A percentile compares a stretch with the other conserved stretches of the same genome.
These are phyloP conservation scores for Hanleya hanleyi DNA, from an alignment of 2,888 invertebrate species.

Conservation along the genomic window DNA sequence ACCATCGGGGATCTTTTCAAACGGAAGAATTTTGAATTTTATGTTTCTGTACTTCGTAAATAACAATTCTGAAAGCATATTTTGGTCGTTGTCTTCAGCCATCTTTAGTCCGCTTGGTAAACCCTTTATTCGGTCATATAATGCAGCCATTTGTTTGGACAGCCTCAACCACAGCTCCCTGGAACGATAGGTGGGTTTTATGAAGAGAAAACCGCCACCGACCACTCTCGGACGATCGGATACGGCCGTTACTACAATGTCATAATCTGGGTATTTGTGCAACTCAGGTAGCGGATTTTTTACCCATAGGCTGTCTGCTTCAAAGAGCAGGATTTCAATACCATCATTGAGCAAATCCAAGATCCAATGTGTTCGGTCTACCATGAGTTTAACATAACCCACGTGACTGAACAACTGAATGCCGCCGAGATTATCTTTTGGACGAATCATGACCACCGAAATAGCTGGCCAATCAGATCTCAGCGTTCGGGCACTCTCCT, in stretches of 20 bases:
- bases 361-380: conserved; percentile 45
- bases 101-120: conserved; percentile 22
- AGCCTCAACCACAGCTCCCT: conserved; percentile 46
- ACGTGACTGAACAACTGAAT: conserved; percentile 51
- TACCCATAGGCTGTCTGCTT: conserved; percentile 58
- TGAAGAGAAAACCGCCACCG: conserved; percentile 52
- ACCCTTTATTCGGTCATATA: conserved; percentile 41
- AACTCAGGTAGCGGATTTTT: conserved; percentile 48
- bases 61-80: conserved; percentile 42
- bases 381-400: conserved; percentile 54
- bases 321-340: conserved; percentile 51
- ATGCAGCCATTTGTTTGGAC: conserved; percentile 37
- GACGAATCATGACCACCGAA: conserved; percentile 36
- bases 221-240: conserved; percentile 29
- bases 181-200: conserved; percentile 42
- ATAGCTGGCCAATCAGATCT: conserved; percentile 50
- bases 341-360: conserved; percentile 37
- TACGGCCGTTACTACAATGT: conserved; percentile 46
- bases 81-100: conserved; percentile 54
- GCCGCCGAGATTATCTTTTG: conserved; percentile 32
- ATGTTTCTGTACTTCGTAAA: conserved; percentile 40
- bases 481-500: conserved; percentile 38
- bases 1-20: conserved; percentile 48
- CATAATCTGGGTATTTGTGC: conserved; percentile 29
- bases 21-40: conserved; percentile 38